phyloP scores from a whole-genome alignment of 2,797 vertebrate species.

The Paguma larvata region DNA sequence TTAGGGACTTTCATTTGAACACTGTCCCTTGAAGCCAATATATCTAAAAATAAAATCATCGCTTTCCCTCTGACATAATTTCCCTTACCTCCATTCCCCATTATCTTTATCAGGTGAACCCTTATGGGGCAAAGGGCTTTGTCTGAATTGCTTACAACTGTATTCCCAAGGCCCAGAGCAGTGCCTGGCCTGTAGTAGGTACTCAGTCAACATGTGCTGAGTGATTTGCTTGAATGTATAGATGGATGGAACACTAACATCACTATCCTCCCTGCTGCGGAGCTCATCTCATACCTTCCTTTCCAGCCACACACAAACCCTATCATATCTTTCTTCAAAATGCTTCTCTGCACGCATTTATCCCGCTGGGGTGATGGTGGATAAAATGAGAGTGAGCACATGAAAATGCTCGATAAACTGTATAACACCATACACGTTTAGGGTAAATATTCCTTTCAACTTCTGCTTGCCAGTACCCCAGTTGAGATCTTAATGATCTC shows the following conservation, averaged over 20 bases:
- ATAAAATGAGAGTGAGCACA: background rate
- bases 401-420: background rate
- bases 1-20: conserved; percentile 45
- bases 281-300: background rate
- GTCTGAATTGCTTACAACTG: background rate
- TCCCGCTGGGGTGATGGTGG: background rate
- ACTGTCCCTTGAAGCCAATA: background rate
- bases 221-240: background rate
- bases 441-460: background rate
- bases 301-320: background rate
- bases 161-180: background rate
- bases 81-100: background rate
- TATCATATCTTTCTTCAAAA: background rate
- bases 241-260: background rate
- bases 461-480: background rate
- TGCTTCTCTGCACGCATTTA: background rate
- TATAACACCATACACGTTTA: background rate
- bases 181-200: background rate
- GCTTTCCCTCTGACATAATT: background rate
- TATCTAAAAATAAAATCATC: conserved; percentile 29
- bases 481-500: background rate
- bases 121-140: background rate
- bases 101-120: background rate
- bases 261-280: background rate
- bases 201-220: background rate